Percentiles rank a stretch among this genome's conserved stretches.
Conservation (phyloP, 2,113 vertebrate genomes). For the Gasterosteus nipponicus region DNA sequence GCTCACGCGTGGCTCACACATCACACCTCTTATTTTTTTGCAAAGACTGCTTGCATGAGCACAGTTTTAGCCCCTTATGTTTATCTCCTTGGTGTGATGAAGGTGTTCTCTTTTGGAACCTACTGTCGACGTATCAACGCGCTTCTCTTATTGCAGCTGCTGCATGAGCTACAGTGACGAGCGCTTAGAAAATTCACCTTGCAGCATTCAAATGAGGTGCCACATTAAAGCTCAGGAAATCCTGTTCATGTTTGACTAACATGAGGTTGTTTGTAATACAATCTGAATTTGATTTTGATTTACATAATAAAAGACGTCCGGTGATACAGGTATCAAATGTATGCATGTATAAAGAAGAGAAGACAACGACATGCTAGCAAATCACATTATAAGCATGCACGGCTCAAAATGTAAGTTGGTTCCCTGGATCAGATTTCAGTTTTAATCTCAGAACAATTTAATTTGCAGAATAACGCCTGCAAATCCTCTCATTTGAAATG, state of each 20-base stretch:
- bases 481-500: neutral
- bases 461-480: neutral
- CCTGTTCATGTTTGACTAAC: constrained; percentile 21
- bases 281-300: neutral
- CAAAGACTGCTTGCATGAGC: constrained; percentile 41
- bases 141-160: constrained; percentile 4
- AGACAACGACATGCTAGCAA: neutral
- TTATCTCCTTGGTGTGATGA: constrained; percentile 15
- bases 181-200: constrained; percentile 49
- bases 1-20: constrained; percentile 50
- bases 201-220: constrained; percentile 61
- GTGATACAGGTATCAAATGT: neutral
- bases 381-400: neutral
- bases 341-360: neutral
- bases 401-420: neutral
- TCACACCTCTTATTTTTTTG: constrained; percentile 41
- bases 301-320: neutral
- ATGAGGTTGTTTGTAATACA: neutral
- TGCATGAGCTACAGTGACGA: neutral
- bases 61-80: constrained; percentile 30
- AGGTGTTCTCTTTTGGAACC: constrained; percentile 18
- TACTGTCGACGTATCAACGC: no score
- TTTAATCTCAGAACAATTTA: neutral
- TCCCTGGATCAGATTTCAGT: neutral
- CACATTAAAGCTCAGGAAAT: constrained; percentile 40